Conservation (phyloP, 2,797 vertebrate species). For the Rousettus madagascariensis region DNA sequence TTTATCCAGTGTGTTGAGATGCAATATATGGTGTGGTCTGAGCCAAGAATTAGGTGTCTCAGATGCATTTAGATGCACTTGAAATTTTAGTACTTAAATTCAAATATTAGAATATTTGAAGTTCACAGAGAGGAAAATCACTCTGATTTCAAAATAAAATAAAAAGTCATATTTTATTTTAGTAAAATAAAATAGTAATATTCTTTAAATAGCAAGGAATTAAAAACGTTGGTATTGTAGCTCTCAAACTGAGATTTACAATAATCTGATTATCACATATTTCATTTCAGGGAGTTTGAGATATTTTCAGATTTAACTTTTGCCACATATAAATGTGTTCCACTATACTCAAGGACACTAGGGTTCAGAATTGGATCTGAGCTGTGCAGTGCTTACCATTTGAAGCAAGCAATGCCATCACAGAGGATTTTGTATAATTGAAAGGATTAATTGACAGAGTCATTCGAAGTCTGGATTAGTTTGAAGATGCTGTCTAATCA, state of each 20-base stretch:
- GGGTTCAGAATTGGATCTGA: neutral
- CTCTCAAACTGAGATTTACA: neutral
- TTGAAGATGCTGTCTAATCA: neutral
- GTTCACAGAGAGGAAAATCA: neutral
- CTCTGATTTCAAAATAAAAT: slow-evolving; percentile 32
- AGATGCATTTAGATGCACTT: too few relatives aligned
- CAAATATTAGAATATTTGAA: neutral
- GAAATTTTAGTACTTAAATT: too few relatives aligned
- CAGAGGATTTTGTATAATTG: neutral
- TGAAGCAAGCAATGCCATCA: neutral
- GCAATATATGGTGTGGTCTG: neutral
- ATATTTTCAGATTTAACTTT: slow-evolving; percentile 15
- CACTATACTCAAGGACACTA: neutral
- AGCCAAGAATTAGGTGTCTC: neutral
- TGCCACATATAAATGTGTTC: neutral
- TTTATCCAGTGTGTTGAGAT: neutral
- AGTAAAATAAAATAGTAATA: too few relatives aligned
- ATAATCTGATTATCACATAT: neutral
- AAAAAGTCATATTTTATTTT: neutral
- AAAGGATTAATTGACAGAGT: neutral
- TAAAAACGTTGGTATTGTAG: neutral
- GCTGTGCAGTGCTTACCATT: neutral
- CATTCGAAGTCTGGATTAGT: neutral
- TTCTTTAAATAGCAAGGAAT: neutral
- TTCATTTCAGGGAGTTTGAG: neutral